phyloP scores from a whole-genome alignment of 2,888 invertebrate species.

The Prosopocoilus inquinatus region DNA sequence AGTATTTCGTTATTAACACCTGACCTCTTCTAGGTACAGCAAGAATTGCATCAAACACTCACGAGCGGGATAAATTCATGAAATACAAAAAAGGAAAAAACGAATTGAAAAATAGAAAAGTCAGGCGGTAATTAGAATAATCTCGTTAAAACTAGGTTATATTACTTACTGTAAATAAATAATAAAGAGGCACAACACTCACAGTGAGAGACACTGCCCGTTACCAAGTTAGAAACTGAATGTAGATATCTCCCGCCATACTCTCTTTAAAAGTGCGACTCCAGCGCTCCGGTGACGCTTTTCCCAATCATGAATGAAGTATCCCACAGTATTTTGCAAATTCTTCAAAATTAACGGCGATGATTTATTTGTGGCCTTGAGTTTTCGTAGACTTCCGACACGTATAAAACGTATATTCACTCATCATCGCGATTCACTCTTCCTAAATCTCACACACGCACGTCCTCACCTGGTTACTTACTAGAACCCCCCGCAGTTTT shows the following conservation, averaged over 20 bases:
- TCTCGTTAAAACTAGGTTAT: constrained; percentile 4
- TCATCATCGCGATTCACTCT: too few relatives aligned
- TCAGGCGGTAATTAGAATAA: too few relatives aligned
- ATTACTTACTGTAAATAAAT: constrained; percentile 29
- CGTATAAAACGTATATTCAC: too few relatives aligned
- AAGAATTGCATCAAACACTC: background rate
- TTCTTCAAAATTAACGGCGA: background rate
- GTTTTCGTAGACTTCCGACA: too few relatives aligned
- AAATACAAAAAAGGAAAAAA: background rate
- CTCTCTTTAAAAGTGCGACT: constrained; percentile 43
- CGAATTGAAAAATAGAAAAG: too few relatives aligned
- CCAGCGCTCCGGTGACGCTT: constrained; percentile 29
- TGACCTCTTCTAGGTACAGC: too few relatives aligned
- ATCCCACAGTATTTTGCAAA: constrained; percentile 5
- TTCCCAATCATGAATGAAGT: constrained; percentile 11
- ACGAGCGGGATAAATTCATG: background rate
- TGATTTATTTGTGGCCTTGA: too few relatives aligned
- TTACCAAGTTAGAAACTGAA: constrained; percentile 49
- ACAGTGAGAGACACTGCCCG: constrained; percentile 46
- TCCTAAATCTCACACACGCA: too few relatives aligned
- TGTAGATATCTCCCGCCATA: constrained; percentile 48
- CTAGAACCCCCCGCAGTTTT: too few relatives aligned
- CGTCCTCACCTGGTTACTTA: too few relatives aligned
- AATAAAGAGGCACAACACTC: constrained; percentile 43
- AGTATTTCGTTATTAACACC: too few relatives aligned